Percentiles rank a stretch among this genome's conserved stretches.
Conservation (phyloP, 2,113 vertebrate genomes). For the Ophiodon elongatus region DNA sequence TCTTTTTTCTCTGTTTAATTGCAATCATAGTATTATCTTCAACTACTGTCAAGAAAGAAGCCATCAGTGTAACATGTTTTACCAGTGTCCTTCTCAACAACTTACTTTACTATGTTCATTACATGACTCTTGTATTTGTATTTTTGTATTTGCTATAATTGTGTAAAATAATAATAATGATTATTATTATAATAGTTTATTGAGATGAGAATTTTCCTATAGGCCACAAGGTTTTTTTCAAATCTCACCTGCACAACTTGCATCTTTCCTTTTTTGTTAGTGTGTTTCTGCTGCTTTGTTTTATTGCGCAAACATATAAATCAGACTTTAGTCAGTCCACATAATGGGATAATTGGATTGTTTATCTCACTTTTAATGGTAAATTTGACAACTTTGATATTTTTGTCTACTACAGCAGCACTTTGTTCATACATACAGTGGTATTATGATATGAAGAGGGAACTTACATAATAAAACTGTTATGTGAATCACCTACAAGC, state of each 20-base stretch:
- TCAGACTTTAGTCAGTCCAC: not conserved
- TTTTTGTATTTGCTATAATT: not conserved
- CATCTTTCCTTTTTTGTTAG: no score
- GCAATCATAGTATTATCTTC: not conserved
- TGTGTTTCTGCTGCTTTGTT: no score
- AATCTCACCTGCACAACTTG: no score
- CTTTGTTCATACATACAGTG: not conserved
- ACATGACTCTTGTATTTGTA: no score
- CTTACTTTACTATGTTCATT: no score
- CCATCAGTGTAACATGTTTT: no score
- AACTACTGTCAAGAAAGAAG: not conserved
- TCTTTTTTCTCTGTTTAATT: not conserved
- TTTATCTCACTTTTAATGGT: not conserved
- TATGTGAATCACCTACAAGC: not conserved
- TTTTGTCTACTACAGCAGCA: not conserved
- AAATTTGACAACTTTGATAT: not conserved
- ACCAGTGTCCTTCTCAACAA: not conserved
- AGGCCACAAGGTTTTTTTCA: no score
- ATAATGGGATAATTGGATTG: not conserved
- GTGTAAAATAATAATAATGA: not conserved
- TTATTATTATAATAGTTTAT: no score
- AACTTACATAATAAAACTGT: not conserved
- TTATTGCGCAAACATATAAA: no score
- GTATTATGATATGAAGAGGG: not conserved
- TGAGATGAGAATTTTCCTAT: no score